These are phyloP conservation scores for Eulemur rubriventer DNA, from an alignment of 2,797 vertebrate genomes.

Conservation along the genomic window DNA sequence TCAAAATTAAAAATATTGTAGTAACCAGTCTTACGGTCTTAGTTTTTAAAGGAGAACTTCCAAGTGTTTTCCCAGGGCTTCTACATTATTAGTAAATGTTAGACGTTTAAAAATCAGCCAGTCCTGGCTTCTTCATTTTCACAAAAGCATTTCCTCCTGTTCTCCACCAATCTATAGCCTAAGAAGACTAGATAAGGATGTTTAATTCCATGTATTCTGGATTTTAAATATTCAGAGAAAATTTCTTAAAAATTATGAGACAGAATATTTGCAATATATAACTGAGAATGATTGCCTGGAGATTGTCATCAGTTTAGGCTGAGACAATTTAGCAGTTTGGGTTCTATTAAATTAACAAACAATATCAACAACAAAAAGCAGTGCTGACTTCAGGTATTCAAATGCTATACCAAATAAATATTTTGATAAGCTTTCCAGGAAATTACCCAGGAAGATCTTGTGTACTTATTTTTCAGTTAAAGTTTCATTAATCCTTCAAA, in stretches of 20 bases:
- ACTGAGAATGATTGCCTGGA: background rate
- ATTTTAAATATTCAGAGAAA: background rate
- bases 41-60: background rate
- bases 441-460: background rate
- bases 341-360: background rate
- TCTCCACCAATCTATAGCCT: background rate
- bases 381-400: background rate
- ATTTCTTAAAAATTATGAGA: background rate
- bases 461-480: background rate
- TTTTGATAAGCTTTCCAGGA: background rate
- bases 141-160: background rate
- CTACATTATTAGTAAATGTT: background rate
- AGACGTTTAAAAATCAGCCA: background rate
- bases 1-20: background rate
- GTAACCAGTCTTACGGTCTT: background rate
- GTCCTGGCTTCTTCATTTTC: background rate
- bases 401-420: background rate
- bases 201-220: background rate
- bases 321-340: background rate
- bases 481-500: background rate
- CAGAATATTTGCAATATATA: background rate
- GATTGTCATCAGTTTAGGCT: background rate
- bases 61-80: accelerated
- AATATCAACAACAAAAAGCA: background rate
- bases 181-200: background rate